These are phyloP conservation scores for Rhabditoides inermis DNA, from an alignment of 2,888 invertebrate species.

Conservation along the genomic window DNA sequence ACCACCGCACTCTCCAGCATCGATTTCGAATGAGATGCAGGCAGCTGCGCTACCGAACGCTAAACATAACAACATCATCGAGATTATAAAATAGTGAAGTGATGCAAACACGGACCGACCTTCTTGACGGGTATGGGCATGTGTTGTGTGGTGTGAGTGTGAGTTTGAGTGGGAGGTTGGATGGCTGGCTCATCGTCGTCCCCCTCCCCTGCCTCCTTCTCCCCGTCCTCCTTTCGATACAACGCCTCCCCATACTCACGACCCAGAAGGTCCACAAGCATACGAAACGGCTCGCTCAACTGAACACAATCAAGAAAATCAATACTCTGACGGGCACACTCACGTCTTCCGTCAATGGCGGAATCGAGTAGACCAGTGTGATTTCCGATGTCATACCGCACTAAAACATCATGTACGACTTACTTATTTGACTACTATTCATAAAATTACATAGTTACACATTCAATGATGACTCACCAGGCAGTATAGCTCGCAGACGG, in stretches of 20 bases:
- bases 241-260: constrained; percentile 9
- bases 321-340: neutral
- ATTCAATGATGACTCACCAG: constrained; percentile 14
- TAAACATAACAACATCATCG: too few species aligned
- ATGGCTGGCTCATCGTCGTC: neutral
- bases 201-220: neutral
- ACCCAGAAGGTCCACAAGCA: constrained; percentile 1
- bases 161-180: too few species aligned
- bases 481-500: constrained; percentile 33
- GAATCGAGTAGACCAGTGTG: constrained; percentile 6
- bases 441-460: neutral
- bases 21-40: too few species aligned
- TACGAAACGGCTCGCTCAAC: neutral
- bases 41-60: too few species aligned
- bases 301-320: neutral
- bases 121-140: too few species aligned
- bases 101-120: too few species aligned
- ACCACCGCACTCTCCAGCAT: neutral
- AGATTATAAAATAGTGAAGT: too few species aligned
- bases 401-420: constrained; percentile 3
- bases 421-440: neutral
- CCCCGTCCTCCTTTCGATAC: neutral
- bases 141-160: too few species aligned
- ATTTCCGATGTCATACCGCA: constrained; percentile 6
- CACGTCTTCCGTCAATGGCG: neutral